phyloP scores from a whole-genome alignment of 92 coral and sea anemone species.

The Nematostella vectensis region DNA sequence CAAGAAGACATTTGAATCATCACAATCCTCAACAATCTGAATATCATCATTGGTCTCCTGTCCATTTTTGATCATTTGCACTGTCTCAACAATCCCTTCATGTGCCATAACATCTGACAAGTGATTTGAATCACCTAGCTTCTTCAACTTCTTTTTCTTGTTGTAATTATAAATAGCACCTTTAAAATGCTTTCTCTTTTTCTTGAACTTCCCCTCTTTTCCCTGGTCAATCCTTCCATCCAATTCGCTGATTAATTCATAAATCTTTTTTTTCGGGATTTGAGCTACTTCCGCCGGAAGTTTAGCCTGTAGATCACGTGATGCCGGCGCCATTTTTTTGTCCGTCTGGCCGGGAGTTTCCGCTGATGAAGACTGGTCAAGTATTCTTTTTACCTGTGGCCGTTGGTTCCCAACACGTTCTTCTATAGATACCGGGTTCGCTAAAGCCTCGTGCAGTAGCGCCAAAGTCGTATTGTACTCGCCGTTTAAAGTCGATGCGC shows the following conservation, averaged over 20 bases:
- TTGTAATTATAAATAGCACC: constrained; percentile 65
- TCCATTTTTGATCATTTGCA: constrained; percentile 23
- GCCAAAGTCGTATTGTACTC: constrained; percentile 70
- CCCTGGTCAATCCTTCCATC: constrained; percentile 20
- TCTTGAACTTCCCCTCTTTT: constrained; percentile 28
- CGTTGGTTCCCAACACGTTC: constrained; percentile 19
- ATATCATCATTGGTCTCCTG: constrained; percentile 31
- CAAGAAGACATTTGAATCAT: constrained; percentile 1
- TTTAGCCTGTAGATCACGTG: constrained; percentile 45
- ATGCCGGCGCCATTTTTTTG: constrained; percentile 54
- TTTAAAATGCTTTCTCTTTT: constrained; percentile 63
- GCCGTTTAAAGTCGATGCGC: constrained; percentile 61
- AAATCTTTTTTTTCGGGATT: constrained; percentile 38
- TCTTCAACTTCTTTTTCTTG: constrained; percentile 51
- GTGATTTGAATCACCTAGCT: background rate
- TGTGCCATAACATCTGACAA: background rate
- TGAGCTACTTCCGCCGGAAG: constrained; percentile 61
- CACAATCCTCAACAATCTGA: constrained; percentile 39
- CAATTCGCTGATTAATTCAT: constrained; percentile 33
- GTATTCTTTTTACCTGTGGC: constrained; percentile 12
- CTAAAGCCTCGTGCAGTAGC: constrained; percentile 69
- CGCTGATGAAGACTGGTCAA: constrained; percentile 6
- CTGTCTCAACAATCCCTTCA: constrained; percentile 22
- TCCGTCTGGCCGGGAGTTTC: constrained; percentile 19
- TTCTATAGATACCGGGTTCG: constrained; percentile 66